Evolutionary conservation across 2,113 vertebrate genomes (phyloP), one percentile per base, ranked within the genome.

Genomic region (Xenopus laevis): DNA sequence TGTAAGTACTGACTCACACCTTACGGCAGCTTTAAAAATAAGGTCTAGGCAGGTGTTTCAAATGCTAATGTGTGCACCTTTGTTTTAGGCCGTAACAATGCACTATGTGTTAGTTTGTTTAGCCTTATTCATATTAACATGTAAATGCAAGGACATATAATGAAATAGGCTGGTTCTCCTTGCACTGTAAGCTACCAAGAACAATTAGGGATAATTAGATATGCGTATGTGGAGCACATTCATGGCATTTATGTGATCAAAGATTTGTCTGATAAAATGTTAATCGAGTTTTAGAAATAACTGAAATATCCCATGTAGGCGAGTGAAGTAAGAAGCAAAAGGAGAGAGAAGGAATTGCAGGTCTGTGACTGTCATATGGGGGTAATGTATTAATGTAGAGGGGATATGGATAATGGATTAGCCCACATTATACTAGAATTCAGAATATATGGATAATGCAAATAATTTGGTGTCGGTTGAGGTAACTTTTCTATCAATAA

Each of bases 21-120:
- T 55, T 55, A n/a, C 13, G 53, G 53, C 53, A 55, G 13, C 53
- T 40, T 33, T 55, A n/a, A 55, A n/a, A 55, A 16, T 27, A 50
- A 16, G 4, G 53, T n/a, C 53, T 55, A n/a, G 30, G 59, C 70
- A 71, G 70, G 60, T 62, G 46, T 52, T 40, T 70, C 53, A 40
- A 59, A 70, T 70, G 68, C n/a, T 55, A 55, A 55, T 55, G 17
- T n/a, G 15, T 7, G 53, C 16, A 9, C 16, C 15, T 55, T 55
- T 55, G 53, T 55, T 55, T 55, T 55, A 53, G 16, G 53, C 53
- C 7, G 8, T 55, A 7, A n/a, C 53, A 55, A 55, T 55, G 17
- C 53, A 55, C 13, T 16, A 55, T n/a, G 47, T 50, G 47, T 50
- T 50, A 16, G 53, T 60, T 60, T 60, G 21, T 27, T 21, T 21